Percentiles rank a stretch among this genome's conserved stretches.
Evolutionary conservation across 2,113 vertebrate genomes (phyloP).

Genomic region (Actenoides lindsayi): DNA sequence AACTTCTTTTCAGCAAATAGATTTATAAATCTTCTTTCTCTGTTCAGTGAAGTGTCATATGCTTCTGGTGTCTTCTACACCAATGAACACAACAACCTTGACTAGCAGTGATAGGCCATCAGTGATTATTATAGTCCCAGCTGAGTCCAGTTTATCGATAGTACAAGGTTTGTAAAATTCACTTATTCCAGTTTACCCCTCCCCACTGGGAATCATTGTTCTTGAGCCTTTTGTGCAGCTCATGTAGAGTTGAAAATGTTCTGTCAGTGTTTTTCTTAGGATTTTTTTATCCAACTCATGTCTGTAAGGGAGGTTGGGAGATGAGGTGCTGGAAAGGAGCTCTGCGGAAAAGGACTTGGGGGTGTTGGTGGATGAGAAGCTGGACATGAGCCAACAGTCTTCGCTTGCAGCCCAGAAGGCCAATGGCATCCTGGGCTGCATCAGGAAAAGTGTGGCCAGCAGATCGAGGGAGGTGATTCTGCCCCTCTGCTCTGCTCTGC

Average conservation of each 20-base stretch:
- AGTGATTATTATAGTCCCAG: background rate
- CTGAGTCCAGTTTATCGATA: conserved; percentile 8
- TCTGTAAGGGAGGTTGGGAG: background rate
- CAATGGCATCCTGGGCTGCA: no score
- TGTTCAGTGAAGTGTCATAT: background rate
- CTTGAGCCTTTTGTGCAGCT: conserved; percentile 26
- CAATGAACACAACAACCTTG: background rate
- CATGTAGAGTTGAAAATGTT: background rate
- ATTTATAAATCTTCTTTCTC: background rate
- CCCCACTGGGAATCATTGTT: background rate
- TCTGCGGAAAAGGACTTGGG: no score
- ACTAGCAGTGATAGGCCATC: background rate
- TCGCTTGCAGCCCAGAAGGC: no score
- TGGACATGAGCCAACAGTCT: no score
- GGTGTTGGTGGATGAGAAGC: no score
- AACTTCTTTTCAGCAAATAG: background rate
- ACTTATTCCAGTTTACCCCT: background rate
- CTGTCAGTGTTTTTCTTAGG: background rate
- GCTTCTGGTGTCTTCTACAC: background rate
- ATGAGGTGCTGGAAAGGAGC: no score
- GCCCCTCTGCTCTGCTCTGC: no score
- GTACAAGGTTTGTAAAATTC: background rate
- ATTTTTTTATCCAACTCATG: background rate
- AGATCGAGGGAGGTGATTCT: no score
- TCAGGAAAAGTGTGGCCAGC: no score